Base-by-base conservation (phyloP, 2,797 vertebrate genomes). In the Trachurus trachurus region DNA sequence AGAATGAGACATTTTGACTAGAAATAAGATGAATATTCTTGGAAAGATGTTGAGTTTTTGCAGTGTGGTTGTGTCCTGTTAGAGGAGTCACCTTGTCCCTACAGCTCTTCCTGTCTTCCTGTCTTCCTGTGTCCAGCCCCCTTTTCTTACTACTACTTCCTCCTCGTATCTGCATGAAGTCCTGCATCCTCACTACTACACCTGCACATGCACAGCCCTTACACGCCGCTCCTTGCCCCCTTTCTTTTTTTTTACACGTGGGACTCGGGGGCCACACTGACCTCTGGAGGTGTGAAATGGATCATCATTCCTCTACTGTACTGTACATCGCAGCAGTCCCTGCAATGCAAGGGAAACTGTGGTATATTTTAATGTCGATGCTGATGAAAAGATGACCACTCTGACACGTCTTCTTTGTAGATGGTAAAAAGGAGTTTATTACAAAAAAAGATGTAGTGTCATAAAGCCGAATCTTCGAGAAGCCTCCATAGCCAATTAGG, bases 81-180 rank as follows among this genome's bases (percentile, higher is more conserved):
- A 42, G 37, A 82, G 66, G 84, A 88, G 89, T 93, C 90, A 93
- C 93, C 93, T 94, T 94, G 91, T 78, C 83, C 66, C 69, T 80
- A 75, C 77, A 50, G 58, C 63, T 67, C 76, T 73, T 76, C 74
- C 69, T 68, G 59, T 67, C 76, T 73, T 76, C 74, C 69, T 68
- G 59, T 34, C 70, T 87, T 84, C 74, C 71, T 82, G 6, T 34
- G 76, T 71, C 78, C 78, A 4, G 45, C 80, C 87, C 65, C 82
- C 69, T 47, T 47, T 26, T 17, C 61, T 45, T 31, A 63, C 75
- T 57, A 74, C 78, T 6, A 64, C 79, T 80, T 79, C 71, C 45
- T 71, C 61, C 44, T 37, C 13, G 3, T 13, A 16, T 53, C 62
- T 56, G 63, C 54, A 8, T 12, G 34, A 19, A n/a, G n/a, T n/a